Evolutionary conservation across 1,140 invertebrate species (phyloP).

Genomic region (Pseudomyrmex sp.): DNA sequence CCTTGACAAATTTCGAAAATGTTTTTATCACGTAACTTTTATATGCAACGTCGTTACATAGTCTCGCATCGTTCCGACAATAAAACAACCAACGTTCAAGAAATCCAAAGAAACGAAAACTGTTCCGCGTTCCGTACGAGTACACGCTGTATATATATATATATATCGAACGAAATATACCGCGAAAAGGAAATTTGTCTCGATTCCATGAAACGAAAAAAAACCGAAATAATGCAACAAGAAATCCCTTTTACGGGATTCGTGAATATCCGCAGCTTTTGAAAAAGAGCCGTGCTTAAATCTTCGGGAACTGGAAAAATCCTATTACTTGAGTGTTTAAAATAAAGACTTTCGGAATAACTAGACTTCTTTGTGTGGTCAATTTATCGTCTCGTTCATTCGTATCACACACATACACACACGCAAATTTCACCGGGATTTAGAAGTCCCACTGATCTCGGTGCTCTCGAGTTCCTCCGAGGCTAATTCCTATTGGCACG

Average conservation of each 20-base stretch:
- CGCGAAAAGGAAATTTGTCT: too few species aligned
- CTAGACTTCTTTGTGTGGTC: not conserved
- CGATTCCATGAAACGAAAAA: too few species aligned
- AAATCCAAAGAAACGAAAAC: too few species aligned
- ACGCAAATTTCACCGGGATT: not conserved
- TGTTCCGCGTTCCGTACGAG: too few species aligned
- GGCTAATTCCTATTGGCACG: not conserved
- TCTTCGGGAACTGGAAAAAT: not conserved
- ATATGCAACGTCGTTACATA: too few species aligned
- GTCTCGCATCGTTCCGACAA: too few species aligned
- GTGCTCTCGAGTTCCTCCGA: not conserved
- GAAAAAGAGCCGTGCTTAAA: not conserved
- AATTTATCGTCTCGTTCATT: not conserved
- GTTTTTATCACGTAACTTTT: not conserved
- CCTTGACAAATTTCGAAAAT: not conserved
- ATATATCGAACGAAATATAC: too few species aligned
- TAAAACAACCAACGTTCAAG: too few species aligned
- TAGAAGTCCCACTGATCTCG: not conserved
- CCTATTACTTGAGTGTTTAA: not conserved
- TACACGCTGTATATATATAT: too few species aligned
- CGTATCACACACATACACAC: not conserved
- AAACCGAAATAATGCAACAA: too few species aligned
- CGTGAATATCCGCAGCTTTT: not conserved
- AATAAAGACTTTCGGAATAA: not conserved
- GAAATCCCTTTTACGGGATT: not conserved